Evolutionary conservation across 2,888 invertebrate species (phyloP), one percentile per base, ranked within the genome.

Genomic region (Deroplatys truncata): DNA sequence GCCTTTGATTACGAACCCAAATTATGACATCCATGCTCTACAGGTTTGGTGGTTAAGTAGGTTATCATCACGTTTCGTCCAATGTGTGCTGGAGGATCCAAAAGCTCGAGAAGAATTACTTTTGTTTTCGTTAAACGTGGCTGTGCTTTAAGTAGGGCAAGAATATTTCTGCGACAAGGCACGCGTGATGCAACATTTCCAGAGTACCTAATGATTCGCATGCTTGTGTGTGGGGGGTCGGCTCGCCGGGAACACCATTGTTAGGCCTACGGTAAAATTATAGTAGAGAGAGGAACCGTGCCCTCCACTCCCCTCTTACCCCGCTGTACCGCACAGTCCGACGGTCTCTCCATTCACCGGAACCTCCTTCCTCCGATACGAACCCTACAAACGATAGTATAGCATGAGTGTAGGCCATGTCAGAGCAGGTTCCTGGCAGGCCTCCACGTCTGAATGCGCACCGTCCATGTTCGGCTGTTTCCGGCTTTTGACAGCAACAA

Each of bases 181-280:
- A 20, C 16, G 84, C 28, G 84, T 43, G 35, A 43, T 85, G 35
- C 13, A 15, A 43, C 28, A 25, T 85, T 35, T 85, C n/a, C 43
- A 49, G 85, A 35, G 28, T 84, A 15, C 28, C 28, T 29, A 29
- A 28, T 28, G 28, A 84, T 29, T 84, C 28, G 84, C 84, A 29
- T 29, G 28, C 28, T 28, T 29, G 28, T 28, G 84, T 28, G 28
- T 29, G 28, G 84, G 29, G 28, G 28, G 84, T 13, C 84, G 84
- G 13, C 28, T 28, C 28, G n/a, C 43, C 43, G 31, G 25, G 43
- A n/a, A 25, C 25, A 15, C 28, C n/a, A 35, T 56, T 28, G 85
- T 85, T 86, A 86, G 29, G 86, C 86, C 86, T 86, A 86, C 86
- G 86, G 86, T 86, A 86, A 86, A 86, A 86, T 86, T 86, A 86